A percentile compares a stretch with the other conserved stretches of the same genome.
phyloP scores from a whole-genome alignment of 2,888 invertebrate species.

The Eremobia ochroleuca region DNA sequence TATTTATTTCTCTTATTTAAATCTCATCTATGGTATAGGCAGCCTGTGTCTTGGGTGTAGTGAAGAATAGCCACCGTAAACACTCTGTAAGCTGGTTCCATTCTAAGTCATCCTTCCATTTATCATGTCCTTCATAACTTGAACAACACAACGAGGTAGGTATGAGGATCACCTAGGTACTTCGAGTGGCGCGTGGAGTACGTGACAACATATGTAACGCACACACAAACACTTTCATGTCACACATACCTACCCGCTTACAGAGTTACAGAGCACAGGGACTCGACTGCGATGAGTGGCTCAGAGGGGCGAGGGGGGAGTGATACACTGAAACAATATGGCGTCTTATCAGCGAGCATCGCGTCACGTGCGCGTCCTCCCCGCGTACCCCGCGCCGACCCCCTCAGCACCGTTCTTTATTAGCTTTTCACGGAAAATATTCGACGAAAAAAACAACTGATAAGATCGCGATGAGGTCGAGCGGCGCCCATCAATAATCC shows the following conservation, averaged over 20 bases:
- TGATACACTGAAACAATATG: conserved; percentile 84
- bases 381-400: conserved; percentile 61
- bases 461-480: conserved; percentile 87
- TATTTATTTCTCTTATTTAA: neutral
- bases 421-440: conserved; percentile 88
- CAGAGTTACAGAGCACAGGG: conserved; percentile 33
- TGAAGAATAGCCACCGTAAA: neutral
- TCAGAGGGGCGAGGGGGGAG: conserved; percentile 51
- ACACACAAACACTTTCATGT: conserved; percentile 41
- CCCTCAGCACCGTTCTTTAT: conserved; percentile 73
- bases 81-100: too few relatives aligned
- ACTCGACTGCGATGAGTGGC: conserved; percentile 64
- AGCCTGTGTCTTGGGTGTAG: neutral
- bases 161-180: conserved; percentile 5
- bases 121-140: conserved; percentile 19
- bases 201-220: conserved; percentile 58
- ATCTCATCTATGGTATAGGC: neutral
- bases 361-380: conserved; percentile 78
- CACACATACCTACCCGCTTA: conserved; percentile 29
- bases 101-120: neutral
- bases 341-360: conserved; percentile 82
- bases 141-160: neutral
- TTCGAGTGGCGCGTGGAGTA: conserved; percentile 41
- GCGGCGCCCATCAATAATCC: conserved; percentile 87
- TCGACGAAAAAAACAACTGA: conserved; percentile 87